Percentiles rank a stretch among this genome's conserved stretches.
These are phyloP conservation scores for Simalia tracyae DNA, from an alignment of 2,797 vertebrate genomes.

Conservation along the genomic window DNA sequence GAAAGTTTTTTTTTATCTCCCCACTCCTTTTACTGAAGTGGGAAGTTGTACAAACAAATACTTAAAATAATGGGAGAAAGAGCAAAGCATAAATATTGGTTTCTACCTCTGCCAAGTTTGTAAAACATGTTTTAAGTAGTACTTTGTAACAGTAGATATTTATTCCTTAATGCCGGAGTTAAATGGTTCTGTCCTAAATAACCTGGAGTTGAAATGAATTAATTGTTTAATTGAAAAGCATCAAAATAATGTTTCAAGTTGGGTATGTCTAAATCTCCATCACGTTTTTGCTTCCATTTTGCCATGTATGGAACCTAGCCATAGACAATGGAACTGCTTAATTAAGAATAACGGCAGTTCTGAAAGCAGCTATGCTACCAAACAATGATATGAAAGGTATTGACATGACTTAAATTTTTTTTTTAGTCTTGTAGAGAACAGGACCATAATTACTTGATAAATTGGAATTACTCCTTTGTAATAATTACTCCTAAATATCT, in stretches of 20 bases:
- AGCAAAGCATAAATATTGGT: too few species aligned
- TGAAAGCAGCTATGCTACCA: neutral
- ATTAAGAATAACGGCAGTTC: neutral
- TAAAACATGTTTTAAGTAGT: too few species aligned
- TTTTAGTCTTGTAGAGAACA: neutral
- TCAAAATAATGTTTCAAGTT: neutral
- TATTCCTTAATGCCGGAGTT: neutral
- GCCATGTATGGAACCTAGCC: too few species aligned
- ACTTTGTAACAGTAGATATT: too few species aligned
- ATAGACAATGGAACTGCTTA: neutral
- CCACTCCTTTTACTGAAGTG: neutral
- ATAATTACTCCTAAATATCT: neutral
- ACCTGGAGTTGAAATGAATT: neutral
- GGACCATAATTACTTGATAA: neutral
- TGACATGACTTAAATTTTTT: neutral
- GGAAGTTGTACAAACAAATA: neutral
- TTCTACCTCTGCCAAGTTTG: too few species aligned
- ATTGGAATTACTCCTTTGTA: neutral
- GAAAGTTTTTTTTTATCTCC: too few species aligned
- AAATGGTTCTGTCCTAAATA: neutral
- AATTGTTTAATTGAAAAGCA: neutral
- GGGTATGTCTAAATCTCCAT: neutral
- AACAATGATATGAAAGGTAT: neutral
- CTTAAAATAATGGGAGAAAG: too few species aligned
- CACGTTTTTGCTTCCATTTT: neutral